A percentile compares a stretch with the other conserved stretches of the same genome.
phyloP scores from a whole-genome alignment of 2,797 vertebrate genomes.

The Cyclura pinguis region DNA sequence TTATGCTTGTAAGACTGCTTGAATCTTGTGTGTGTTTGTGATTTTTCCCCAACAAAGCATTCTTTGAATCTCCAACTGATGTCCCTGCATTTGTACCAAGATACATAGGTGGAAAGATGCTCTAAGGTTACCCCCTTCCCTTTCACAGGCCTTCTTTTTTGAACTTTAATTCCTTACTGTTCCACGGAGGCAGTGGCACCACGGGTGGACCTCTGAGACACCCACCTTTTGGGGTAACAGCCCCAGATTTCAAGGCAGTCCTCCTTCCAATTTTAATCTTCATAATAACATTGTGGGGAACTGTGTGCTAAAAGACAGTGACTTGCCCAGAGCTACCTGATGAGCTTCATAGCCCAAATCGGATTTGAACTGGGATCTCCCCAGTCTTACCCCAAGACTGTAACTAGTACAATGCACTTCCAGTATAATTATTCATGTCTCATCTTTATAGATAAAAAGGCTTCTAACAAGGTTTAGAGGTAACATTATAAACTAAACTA shows the following conservation, averaged over 20 bases:
- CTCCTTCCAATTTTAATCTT: neutral
- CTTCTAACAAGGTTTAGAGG: neutral
- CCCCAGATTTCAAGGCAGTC: neutral
- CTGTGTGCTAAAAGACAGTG: neutral
- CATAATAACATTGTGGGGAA: neutral
- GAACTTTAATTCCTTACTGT: too few relatives aligned
- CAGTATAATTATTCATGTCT: neutral
- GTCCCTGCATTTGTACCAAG: too few relatives aligned
- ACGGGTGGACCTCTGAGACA: too few relatives aligned
- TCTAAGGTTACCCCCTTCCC: too few relatives aligned
- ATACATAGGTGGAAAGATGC: too few relatives aligned
- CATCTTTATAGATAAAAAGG: neutral
- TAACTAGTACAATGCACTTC: neutral
- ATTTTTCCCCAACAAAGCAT: too few relatives aligned
- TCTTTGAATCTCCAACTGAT: too few relatives aligned
- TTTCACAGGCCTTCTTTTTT: too few relatives aligned
- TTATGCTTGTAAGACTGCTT: too few relatives aligned
- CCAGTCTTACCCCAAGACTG: neutral
- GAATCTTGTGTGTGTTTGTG: too few relatives aligned
- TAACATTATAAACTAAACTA: neutral
- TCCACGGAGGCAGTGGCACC: too few relatives aligned
- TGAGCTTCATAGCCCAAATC: neutral
- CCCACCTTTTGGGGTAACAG: too few relatives aligned
- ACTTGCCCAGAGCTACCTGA: neutral
- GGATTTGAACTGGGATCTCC: neutral